Evolutionary conservation across 2,113 vertebrate species (phyloP), one percentile per base, ranked within the genome.

Genomic region (Eclectus roratus): DNA sequence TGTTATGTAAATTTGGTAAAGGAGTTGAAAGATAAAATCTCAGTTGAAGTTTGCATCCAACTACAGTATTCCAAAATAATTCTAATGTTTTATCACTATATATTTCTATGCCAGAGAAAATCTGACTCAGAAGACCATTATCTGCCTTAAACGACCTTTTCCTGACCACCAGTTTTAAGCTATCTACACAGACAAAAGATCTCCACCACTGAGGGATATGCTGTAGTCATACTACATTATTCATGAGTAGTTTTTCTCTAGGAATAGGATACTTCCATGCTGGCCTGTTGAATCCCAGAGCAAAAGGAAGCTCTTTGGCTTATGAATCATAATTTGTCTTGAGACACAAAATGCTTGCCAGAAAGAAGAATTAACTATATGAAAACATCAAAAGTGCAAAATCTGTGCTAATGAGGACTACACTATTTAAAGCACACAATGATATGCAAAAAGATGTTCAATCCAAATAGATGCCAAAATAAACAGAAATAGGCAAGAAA

Each of bases 21-120:
- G 61, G 76, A 82, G 20, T 20, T 61, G 50, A 94, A 91, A 91
- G 65, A 65, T 86, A 80, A 91, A 89, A 79, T 85, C 80, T 93
- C 86, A 64, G 60, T 78, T 69, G 44, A 55, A 91, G 33, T 70
- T 80, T 91, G 25, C 37, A 80, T 58, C 46, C 82, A 89, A 50
- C 65, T 83, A 43, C 17, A 85, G 9, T 6, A 73, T 16, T 90
- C 35, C 13, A 89, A 80, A 88, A 69, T 23, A 1, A 66, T 83
- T 84, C 50, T 17, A 80, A 31, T 52, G 25, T 71, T 89, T 66
- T 61, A 74, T 49, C 80, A 61, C 28, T 61, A 12, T 5, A 12
- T n/a, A 56, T 35, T 63, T 87, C 72, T 87, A 60, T n/a, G 28
- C 17, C n/a, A 78, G 53, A 82, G 41, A 70, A 79, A 79, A 86